phyloP scores from a whole-genome alignment of 2,888 invertebrate species.

The Mesochorus sp. region DNA sequence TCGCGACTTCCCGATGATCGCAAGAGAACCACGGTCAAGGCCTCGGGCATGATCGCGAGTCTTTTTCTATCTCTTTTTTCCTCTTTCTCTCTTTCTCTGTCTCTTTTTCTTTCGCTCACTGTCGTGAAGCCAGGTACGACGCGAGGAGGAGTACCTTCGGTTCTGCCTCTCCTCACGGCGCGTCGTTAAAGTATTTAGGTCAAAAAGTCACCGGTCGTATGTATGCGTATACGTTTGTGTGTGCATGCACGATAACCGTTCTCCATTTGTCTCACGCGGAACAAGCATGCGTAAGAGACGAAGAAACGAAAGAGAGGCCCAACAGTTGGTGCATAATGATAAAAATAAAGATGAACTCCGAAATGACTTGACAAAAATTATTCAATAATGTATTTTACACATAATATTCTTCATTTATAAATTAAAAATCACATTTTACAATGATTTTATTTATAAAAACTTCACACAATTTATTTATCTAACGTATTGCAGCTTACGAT shows the following conservation, averaged over 20 bases:
- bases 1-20: constrained; percentile 58
- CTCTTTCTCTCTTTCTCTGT: constrained; percentile 28
- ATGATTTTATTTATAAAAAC: too few species aligned
- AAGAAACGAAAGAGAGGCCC: constrained; percentile 18
- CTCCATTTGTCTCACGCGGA: constrained; percentile 67
- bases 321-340: constrained; percentile 54
- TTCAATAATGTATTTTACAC: not conserved
- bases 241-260: constrained; percentile 64
- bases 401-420: not conserved
- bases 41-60: constrained; percentile 66
- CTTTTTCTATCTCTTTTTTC: constrained; percentile 10
- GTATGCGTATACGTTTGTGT: constrained; percentile 63
- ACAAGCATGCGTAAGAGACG: constrained; percentile 47
- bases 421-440: not conserved
- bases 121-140: constrained; percentile 61
- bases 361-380: constrained; percentile 6
- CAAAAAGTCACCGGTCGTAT: constrained; percentile 79
- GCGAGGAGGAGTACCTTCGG: not conserved
- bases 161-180: constrained; percentile 48
- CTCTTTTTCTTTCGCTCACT: constrained; percentile 55
- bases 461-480: too few species aligned
- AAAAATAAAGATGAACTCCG: not conserved
- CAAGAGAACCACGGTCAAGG: constrained; percentile 76
- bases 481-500: too few species aligned
- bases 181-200: constrained; percentile 80